Base-by-base conservation (phyloP, 2,888 invertebrate species). In the Aporophyla lueneburgensis region DNA sequence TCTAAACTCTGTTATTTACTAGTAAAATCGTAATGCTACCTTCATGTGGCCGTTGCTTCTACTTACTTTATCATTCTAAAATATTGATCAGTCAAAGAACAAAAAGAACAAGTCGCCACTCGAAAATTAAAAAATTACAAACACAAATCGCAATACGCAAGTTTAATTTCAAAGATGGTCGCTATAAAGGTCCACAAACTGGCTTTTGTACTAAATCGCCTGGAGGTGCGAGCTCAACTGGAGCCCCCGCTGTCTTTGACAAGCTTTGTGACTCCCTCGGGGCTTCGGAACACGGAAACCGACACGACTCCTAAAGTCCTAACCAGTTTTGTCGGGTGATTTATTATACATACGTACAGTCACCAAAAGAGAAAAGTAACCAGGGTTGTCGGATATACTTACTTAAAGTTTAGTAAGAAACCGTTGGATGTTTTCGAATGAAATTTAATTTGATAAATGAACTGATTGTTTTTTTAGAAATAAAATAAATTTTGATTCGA, bases 171-270 rank as follows among this genome's bases (percentile, higher is more conserved):
- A 76, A 76, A 76, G n/a, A 66, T 61, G 54, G 59, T 71, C 21
- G 54, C 16, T 62, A n/a, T 49, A 65, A 16, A 65, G 24, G 62
- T 49, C 46, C 43, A 69, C 58, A 77, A 85, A 80, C 67, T 85
- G 71, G 63, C 65, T 63, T 80, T 74, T 75, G 71, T 77, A 53
- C n/a, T 62, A 81, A 78, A 84, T 69, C 66, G 73, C 84, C 82
- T 59, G 71, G 59, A 74, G 79, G 79, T 76, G 75, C 73, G 61
- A 70, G 62, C 43, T 69, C 61, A 56, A 73, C 62, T 49, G 70
- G 58, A 78, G 69, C 77, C 75, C 67, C 74, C 71, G 63, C 75
- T 81, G 84, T 81, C 78, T 84, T 85, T 86, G 86, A 79, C 86
- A 86, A 79, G 81, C 81, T 76, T 84, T 77, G 68, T 56, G 62